Percentiles rank a stretch among this genome's conserved stretches.
These are phyloP conservation scores for Zaprionus capensis DNA, from an alignment of 1,140 invertebrate genomes.

Conservation along the genomic window DNA sequence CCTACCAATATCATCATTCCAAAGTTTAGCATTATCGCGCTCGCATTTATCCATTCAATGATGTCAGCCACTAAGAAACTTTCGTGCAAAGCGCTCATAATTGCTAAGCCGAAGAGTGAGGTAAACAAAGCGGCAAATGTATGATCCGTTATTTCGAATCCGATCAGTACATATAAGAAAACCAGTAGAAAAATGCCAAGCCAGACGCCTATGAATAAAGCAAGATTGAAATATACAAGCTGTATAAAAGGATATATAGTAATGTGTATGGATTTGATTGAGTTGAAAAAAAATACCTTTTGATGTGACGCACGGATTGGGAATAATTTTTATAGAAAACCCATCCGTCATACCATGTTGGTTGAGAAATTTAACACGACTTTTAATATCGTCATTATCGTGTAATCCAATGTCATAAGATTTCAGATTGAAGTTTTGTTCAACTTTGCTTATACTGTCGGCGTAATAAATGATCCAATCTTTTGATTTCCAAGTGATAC, in stretches of 20 bases:
- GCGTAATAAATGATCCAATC: not conserved
- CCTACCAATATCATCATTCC: slow-evolving; percentile 95
- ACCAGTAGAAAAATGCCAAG: not conserved
- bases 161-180: slow-evolving; percentile 12
- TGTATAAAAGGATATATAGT: not conserved
- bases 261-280: too few species aligned
- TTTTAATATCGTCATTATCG: not conserved
- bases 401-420: not conserved
- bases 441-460: rapidly evolving
- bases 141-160: slow-evolving; percentile 90
- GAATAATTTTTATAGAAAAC: not conserved
- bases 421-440: not conserved
- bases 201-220: not conserved
- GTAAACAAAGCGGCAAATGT: slow-evolving; percentile 92
- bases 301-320: not conserved
- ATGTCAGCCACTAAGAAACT: slow-evolving; percentile 89
- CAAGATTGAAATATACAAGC: not conserved
- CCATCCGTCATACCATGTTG: not conserved
- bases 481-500: not conserved
- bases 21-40: slow-evolving; percentile 92
- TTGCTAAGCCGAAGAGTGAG: slow-evolving; percentile 89
- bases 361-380: not conserved
- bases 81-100: slow-evolving; percentile 87
- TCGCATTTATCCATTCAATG: slow-evolving; percentile 93
- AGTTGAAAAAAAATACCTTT: not conserved